A percentile compares a stretch with the other conserved stretches of the same genome.
Conservation (phyloP, 2,113 vertebrate species). For the Charina bottae region DNA sequence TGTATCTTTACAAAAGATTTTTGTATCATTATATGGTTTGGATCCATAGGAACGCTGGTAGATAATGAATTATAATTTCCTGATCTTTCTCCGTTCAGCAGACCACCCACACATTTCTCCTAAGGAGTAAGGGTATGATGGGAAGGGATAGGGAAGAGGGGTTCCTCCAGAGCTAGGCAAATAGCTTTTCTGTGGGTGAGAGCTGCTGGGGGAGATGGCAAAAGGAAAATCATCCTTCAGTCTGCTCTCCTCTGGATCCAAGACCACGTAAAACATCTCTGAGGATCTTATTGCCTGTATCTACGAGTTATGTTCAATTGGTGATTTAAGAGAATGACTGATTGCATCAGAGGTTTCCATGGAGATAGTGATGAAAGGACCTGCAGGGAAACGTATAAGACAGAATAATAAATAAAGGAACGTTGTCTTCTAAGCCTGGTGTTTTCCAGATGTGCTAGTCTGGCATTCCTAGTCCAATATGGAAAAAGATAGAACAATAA, state of each 20-base stretch:
- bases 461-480: background rate
- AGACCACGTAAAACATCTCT: background rate
- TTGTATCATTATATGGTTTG: background rate
- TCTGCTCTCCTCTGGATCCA: background rate
- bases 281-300: background rate
- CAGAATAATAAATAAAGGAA: background rate
- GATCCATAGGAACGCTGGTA: background rate
- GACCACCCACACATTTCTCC: background rate
- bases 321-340: conserved; percentile 1
- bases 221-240: no score
- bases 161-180: background rate
- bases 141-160: background rate
- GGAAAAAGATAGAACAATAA: background rate
- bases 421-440: background rate
- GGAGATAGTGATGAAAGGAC: background rate
- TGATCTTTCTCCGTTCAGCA: background rate
- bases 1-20: background rate
- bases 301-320: background rate
- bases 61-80: background rate
- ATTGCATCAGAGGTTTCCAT: background rate
- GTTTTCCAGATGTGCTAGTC: background rate
- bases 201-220: background rate
- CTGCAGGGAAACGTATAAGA: background rate
- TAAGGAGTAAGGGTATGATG: background rate
- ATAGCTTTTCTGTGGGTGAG: background rate